Evolutionary conservation across 2,113 vertebrate genomes (phyloP), one percentile per base, ranked within the genome.

Genomic region (Isichthys henryi): DNA sequence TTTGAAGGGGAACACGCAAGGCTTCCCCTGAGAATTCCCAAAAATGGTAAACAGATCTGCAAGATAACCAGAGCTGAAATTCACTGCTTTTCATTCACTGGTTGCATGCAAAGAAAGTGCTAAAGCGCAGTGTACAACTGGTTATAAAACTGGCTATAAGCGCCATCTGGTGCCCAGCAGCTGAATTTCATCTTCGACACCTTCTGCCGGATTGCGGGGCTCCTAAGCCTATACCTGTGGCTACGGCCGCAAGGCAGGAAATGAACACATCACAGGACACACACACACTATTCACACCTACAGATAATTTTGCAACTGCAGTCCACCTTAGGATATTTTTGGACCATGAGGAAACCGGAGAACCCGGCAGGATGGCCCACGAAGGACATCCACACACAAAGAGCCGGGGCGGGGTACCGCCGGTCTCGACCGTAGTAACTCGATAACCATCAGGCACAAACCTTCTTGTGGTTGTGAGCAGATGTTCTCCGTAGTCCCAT

Each of bases 1-100:
- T 85, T 96, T 93, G 93, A 99, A 99, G 31, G 98, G 98, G 93
- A 99, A 98, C 50, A 96, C 94, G 91, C 98, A 99, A 27, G 95
- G 94, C 58, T 94, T 96, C n/a, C 98, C 98, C 6, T 96, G 95
- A 0, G 95, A 94, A 90, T 99, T 99, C 90, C 98, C 98, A 45
- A 89, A 94, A 62, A 98, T 92, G 1, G 97, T 96, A 90, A 96
- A 99, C 31, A 95, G 89, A 91, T 96, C 98, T 99, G 91, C 89
- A 92, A 91, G 94, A 88, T 92, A 80, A 93, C 17, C 53, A 46
- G 56, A 39, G 56, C 53, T 62, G 52, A 62, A 23, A 43, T 17
- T 88, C 39, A 62, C 5, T 1, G 5, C 56, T n/a, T 88, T 39
- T 23, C 53, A 45, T 1, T 62, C 5, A 43, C 6, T 5, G 82